A percentile compares a stretch with the other conserved stretches of the same genome.
Conservation (phyloP, 2,888 invertebrate species). For the Cylindroiulus punctatus region DNA sequence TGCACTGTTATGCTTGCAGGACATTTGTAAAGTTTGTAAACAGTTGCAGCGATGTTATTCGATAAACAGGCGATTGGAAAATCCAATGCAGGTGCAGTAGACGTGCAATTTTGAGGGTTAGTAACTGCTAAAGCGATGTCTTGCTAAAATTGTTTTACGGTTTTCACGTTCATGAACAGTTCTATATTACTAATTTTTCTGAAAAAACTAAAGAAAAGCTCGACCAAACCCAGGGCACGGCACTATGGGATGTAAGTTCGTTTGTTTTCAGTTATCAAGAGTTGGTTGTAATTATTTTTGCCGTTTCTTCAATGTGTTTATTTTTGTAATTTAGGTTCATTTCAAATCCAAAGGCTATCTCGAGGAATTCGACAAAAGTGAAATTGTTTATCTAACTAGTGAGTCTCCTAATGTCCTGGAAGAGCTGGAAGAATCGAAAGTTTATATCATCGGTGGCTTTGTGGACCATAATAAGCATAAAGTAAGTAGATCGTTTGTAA, state of each 20-base stretch:
- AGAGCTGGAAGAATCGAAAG: slow-evolving; percentile 77
- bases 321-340: slow-evolving; percentile 70
- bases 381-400: slow-evolving; percentile 89
- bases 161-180: slow-evolving; percentile 67
- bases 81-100: slow-evolving; percentile 72
- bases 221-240: slow-evolving; percentile 81
- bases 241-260: slow-evolving; percentile 87
- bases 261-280: too few relatives aligned
- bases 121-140: slow-evolving; percentile 44
- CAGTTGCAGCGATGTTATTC: slow-evolving; percentile 92
- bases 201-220: slow-evolving; percentile 78
- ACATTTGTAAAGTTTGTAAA: slow-evolving; percentile 87
- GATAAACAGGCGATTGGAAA: slow-evolving; percentile 81
- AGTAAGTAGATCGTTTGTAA: slow-evolving; percentile 67
- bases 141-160: slow-evolving; percentile 24
- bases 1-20: slow-evolving; percentile 66
- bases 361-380: slow-evolving; percentile 78
- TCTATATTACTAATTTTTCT: slow-evolving; percentile 82
- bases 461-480: slow-evolving; percentile 98
- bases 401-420: slow-evolving; percentile 88
- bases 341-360: slow-evolving; percentile 76
- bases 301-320: slow-evolving; percentile 54
- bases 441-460: slow-evolving; percentile 95
- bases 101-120: slow-evolving; percentile 46
- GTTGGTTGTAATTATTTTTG: too few relatives aligned